Evolutionary conservation across 35 echinoderm and acorn worm species (phyloP), one percentile per base, ranked within the genome.

Genomic region (Diadema setosum): DNA sequence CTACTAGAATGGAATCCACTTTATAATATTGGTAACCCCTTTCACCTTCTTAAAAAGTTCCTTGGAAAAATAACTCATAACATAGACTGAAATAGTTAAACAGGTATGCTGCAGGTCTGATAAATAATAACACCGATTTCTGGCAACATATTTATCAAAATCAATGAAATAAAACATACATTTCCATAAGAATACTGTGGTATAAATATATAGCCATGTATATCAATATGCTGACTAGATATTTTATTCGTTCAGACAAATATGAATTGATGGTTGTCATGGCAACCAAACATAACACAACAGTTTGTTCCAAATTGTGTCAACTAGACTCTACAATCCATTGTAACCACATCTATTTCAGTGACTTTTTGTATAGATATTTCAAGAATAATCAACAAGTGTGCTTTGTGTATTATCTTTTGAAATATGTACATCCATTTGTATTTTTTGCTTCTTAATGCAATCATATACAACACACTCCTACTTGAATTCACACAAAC

Each of bases 311-410:
- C n/a, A n/a, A n/a, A n/a, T n/a, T n/a, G n/a, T n/a, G n/a, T n/a
- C n/a, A n/a, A n/a, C n/a, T n/a, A n/a, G n/a, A n/a, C n/a, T n/a
- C 39, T 78, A 78, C 31, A 9, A 42, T 78, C 40, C n/a, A 35
- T 78, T 9, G n/a, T 24, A 41, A 78, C 33, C 73, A 41, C 5
- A 78, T 44, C 73, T 78, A 78, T 78, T 78, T 78, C 73, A 78
- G 73, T 78, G 73, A 78, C 29, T 78, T 6, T 78, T 78, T 78
- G 36, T 78, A 78, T 78, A 78, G 73, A 78, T 78, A 78, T 78
- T 44, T 78, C 73, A 78, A 39, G 73, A 78, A 78, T 44, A 78
- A 26, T 44, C 73, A 78, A n/a, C 73, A 16, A 67, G 63, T 30
- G 25, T 67, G n/a, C n/a, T n/a, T 67, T 78, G 73, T 78, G 73